Conservation (phyloP, 2,797 vertebrate species). For the Darevskia nairensis region DNA sequence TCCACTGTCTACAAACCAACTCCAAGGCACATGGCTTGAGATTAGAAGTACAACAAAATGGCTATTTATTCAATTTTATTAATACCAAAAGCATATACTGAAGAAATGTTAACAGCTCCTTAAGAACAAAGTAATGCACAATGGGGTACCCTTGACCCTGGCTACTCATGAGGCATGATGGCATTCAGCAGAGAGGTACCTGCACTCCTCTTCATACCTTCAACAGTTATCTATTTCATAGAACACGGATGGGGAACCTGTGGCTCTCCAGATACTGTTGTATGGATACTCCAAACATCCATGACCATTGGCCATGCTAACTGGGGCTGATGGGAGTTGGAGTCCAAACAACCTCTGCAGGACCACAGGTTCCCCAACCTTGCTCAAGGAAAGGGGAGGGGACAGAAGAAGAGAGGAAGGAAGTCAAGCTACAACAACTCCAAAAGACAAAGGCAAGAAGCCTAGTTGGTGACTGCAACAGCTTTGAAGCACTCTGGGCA, state of each 20-base stretch:
- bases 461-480: neutral
- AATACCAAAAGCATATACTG: neutral
- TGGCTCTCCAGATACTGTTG: too few relatives aligned
- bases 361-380: too few relatives aligned
- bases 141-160: neutral
- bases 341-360: neutral
- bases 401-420: neutral
- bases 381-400: neutral
- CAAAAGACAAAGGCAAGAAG: neutral
- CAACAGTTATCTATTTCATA: neutral
- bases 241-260: neutral
- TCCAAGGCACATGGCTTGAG: neutral
- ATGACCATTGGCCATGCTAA: too few relatives aligned
- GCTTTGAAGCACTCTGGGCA: neutral
- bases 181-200: neutral
- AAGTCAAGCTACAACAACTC: neutral
- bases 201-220: neutral
- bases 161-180: neutral
- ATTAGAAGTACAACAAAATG: neutral
- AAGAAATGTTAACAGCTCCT: neutral
- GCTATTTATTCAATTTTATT: slow-evolving; percentile 9
- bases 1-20: neutral
- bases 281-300: too few relatives aligned
- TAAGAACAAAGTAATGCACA: neutral
- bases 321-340: neutral